Conservation (phyloP, 2,888 invertebrate species). For the Eretmocerus hayati region DNA sequence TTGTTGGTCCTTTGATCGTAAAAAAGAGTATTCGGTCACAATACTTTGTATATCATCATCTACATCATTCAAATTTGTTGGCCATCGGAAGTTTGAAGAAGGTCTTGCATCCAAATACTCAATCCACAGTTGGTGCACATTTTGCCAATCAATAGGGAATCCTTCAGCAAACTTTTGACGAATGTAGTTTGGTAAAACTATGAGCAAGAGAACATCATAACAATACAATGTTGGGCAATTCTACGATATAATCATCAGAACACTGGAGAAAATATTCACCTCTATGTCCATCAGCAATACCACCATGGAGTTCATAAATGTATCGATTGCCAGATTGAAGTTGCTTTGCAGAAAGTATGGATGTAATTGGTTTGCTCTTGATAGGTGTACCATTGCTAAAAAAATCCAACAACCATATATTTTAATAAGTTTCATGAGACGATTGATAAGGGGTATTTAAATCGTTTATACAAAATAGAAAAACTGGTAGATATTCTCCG, state of each 20-base stretch:
- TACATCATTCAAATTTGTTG: conserved; percentile 37
- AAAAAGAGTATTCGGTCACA: conserved; percentile 31
- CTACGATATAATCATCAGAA: too few species aligned
- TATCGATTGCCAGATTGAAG: conserved; percentile 33
- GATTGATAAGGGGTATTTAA: too few species aligned
- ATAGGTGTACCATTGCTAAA: conserved; percentile 30
- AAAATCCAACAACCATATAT: conserved; percentile 4
- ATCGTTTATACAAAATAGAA: too few species aligned
- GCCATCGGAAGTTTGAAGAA: conserved; percentile 37
- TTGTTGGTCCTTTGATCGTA: conserved; percentile 5
- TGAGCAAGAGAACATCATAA: too few species aligned
- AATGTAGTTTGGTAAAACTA: conserved; percentile 39
- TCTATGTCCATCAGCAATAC: conserved; percentile 31
- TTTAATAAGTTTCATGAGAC: background rate
- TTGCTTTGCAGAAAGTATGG: conserved; percentile 27
- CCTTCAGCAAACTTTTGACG: conserved; percentile 39
- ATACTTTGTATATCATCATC: conserved; percentile 39
- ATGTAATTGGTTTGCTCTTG: conserved; percentile 36
- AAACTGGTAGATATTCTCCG: too few species aligned
- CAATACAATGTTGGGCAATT: too few species aligned
- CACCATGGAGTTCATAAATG: conserved; percentile 33
- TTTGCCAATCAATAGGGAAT: conserved; percentile 44
- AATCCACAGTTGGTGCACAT: conserved; percentile 38
- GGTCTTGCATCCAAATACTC: conserved; percentile 29
- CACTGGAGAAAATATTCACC: conserved; percentile 24